These are phyloP conservation scores for Anas platyrhynchos DNA, from an alignment of 2,113 vertebrate species.

Conservation along the genomic window DNA sequence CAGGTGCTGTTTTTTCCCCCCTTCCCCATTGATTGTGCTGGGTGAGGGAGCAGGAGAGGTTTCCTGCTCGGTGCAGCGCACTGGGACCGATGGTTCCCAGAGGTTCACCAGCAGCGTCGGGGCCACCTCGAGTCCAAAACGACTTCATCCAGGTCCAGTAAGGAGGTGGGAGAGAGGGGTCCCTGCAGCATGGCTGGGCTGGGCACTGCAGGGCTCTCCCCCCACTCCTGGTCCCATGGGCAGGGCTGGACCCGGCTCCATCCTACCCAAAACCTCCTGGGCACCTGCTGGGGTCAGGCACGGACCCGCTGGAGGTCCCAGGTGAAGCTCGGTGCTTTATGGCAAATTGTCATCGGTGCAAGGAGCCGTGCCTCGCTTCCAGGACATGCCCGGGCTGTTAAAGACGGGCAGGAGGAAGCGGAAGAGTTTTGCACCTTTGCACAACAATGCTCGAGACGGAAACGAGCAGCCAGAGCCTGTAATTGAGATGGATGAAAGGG, in stretches of 20 bases:
- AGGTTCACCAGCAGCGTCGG: fast-evolving
- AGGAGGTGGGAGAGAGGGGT: neutral
- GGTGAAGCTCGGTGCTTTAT: fast-evolving
- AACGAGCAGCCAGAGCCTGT: neutral
- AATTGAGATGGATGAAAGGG: constrained; percentile 64
- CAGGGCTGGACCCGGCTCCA: fast-evolving
- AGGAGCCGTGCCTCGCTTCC: fast-evolving
- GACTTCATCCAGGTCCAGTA: too few relatives aligned
- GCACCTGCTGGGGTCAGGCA: neutral
- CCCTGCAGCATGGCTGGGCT: too few relatives aligned
- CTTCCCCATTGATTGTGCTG: fast-evolving
- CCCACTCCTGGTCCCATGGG: fast-evolving
- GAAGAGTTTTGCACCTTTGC: neutral
- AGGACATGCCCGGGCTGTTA: fast-evolving
- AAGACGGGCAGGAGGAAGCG: neutral
- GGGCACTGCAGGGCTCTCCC: too few relatives aligned
- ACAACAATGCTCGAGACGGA: neutral
- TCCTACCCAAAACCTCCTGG: fast-evolving
- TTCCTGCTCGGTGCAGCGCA: fast-evolving
- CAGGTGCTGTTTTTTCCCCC: neutral
- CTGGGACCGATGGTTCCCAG: fast-evolving
- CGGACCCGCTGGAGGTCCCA: fast-evolving
- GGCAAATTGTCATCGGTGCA: fast-evolving
- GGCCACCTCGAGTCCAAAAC: neutral
- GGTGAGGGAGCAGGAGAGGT: fast-evolving